A percentile compares a stretch with the other conserved stretches of the same genome.
Conservation (phyloP, 2,797 vertebrate genomes). For the Tarsius wallacei region DNA sequence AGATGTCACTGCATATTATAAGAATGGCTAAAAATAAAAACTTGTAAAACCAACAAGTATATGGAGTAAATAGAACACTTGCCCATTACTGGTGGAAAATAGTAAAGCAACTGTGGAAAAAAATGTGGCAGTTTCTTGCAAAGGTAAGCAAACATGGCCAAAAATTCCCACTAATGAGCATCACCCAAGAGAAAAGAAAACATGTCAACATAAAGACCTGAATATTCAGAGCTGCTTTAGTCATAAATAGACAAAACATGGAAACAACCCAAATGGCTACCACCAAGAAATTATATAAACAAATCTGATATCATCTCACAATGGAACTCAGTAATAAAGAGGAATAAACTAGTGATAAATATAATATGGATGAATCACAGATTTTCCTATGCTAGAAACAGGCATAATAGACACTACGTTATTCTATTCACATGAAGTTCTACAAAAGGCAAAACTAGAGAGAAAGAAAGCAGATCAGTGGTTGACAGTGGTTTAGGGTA, state of each 20-base stretch:
- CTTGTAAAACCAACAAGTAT: not conserved
- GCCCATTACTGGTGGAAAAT: not conserved
- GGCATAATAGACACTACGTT: not conserved
- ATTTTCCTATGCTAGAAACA: not conserved
- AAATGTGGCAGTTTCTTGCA: not conserved
- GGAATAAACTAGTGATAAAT: not conserved
- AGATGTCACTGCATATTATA: not conserved
- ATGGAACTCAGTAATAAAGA: constrained; percentile 10
- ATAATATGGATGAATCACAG: not conserved
- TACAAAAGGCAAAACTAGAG: not conserved
- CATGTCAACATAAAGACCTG: not conserved
- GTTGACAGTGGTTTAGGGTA: not conserved
- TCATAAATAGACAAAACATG: not conserved
- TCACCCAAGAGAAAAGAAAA: not conserved
- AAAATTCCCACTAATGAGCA: not conserved
- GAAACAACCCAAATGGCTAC: not conserved
- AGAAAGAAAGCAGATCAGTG: constrained; percentile 1
- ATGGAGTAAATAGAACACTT: not conserved
- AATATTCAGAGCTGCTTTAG: constrained; percentile 2
- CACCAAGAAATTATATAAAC: not conserved
- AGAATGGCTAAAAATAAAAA: not conserved
- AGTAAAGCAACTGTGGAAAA: not conserved
- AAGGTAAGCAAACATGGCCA: not conserved
- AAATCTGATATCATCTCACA: not conserved
- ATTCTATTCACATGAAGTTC: not conserved